Percentiles rank a stretch among this genome's conserved stretches.
Evolutionary conservation across 1,140 invertebrate genomes (phyloP).

Genomic region (Nomia melanderi): DNA sequence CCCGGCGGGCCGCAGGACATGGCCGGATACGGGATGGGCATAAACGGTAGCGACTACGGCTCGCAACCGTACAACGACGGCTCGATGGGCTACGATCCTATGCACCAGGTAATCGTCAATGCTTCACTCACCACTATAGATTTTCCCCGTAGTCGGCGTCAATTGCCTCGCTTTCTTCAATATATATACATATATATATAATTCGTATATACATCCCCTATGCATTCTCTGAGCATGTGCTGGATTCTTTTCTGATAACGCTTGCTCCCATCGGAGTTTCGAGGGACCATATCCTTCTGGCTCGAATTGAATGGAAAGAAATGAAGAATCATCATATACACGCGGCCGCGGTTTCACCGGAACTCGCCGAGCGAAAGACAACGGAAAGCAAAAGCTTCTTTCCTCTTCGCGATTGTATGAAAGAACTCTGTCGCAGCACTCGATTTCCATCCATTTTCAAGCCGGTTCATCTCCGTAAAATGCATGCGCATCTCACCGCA

Average conservation of each 20-base stretch:
- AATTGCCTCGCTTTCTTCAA: conserved; percentile 47
- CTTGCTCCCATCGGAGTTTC: neutral
- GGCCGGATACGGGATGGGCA: conserved; percentile 93
- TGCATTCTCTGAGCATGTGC: conserved; percentile 38
- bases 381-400: neutral
- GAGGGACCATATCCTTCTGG: neutral
- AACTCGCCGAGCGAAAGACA: neutral
- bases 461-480: conserved; percentile 58
- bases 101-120: conserved; percentile 86
- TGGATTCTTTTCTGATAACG: conserved; percentile 12
- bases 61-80: conserved; percentile 91
- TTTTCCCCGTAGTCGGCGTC: conserved; percentile 23
- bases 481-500: conserved; percentile 70
- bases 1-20: conserved; percentile 88
- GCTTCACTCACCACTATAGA: neutral
- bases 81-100: conserved; percentile 93
- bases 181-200: conserved; percentile 1
- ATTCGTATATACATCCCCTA: neutral
- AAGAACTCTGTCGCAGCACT: conserved; percentile 14
- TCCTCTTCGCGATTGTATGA: neutral
- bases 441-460: conserved; percentile 63
- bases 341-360: neutral
- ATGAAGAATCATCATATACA: no score
- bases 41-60: conserved; percentile 91
- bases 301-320: conserved; percentile 32